These are phyloP conservation scores for Onychomys torridus DNA, from an alignment of 2,797 vertebrate genomes.

Conservation along the genomic window DNA sequence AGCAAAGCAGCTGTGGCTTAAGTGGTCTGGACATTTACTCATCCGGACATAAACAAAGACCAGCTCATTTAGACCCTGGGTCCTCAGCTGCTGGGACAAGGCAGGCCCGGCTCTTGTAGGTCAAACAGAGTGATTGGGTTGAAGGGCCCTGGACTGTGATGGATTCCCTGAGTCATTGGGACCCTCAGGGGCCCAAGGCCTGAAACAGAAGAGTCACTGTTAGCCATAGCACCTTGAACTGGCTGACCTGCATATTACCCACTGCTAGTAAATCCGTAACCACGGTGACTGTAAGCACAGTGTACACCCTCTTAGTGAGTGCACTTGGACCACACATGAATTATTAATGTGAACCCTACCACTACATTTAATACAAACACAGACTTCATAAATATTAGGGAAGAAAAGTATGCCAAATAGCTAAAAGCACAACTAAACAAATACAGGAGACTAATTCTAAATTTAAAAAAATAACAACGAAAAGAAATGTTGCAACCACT, in stretches of 20 bases:
- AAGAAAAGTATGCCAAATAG: slow-evolving; percentile 66
- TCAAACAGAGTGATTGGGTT: slow-evolving; percentile 64
- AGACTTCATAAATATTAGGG: slow-evolving; percentile 85
- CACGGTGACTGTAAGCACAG: slow-evolving; percentile 37
- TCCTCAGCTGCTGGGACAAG: slow-evolving; percentile 26
- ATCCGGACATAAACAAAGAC: slow-evolving; percentile 73
- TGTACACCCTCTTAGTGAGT: slow-evolving; percentile 62
- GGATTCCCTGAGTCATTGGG: slow-evolving; percentile 80
- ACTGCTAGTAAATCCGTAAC: slow-evolving; percentile 32
- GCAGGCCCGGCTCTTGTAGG: slow-evolving; percentile 25
- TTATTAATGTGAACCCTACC: slow-evolving; percentile 84
- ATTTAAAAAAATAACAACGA: slow-evolving; percentile 60
- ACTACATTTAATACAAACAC: slow-evolving; percentile 70
- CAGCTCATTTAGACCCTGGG: slow-evolving; percentile 63
- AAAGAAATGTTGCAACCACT: slow-evolving; percentile 57
- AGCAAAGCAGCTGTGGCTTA: slow-evolving; percentile 70
- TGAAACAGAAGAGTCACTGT: slow-evolving; percentile 77
- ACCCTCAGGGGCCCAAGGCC: slow-evolving; percentile 76
- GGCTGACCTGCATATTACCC: slow-evolving; percentile 41
- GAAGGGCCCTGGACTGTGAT: slow-evolving; percentile 68
- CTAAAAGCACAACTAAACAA: slow-evolving; percentile 68
- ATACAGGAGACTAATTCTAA: slow-evolving; percentile 53
- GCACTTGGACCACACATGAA: slow-evolving; percentile 79
- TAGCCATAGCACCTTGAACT: slow-evolving; percentile 65
- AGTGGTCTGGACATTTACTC: slow-evolving; percentile 74